phyloP scores from a whole-genome alignment of 2,797 vertebrate species.

The Gobio occitaniae region DNA sequence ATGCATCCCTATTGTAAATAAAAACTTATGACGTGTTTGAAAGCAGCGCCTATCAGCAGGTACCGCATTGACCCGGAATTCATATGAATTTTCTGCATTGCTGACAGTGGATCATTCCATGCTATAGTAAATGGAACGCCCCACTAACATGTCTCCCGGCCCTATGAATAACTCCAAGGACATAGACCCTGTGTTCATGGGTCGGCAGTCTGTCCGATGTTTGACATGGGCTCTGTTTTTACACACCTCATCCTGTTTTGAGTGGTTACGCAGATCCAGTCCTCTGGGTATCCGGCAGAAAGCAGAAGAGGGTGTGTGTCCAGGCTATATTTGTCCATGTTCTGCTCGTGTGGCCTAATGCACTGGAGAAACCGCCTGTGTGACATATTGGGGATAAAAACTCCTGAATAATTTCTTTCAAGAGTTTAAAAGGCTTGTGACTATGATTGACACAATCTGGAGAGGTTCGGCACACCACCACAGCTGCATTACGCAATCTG shows the following conservation, averaged over 20 bases:
- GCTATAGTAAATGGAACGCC: not conserved
- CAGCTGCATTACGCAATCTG: not conserved
- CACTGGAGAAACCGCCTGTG: not conserved
- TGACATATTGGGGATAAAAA: conserved; percentile 34
- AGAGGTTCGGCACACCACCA: not conserved
- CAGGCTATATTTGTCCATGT: conserved; percentile 22
- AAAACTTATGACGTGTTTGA: too few species aligned
- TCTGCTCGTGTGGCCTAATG: conserved; percentile 18
- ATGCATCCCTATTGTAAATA: too few species aligned
- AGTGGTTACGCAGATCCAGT: not conserved
- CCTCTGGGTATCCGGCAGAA: not conserved
- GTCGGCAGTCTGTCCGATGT: not conserved
- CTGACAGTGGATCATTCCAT: not conserved
- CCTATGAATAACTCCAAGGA: not conserved
- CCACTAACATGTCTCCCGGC: not conserved
- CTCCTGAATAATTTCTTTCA: conserved; percentile 30
- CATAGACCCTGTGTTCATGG: not conserved
- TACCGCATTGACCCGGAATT: too few species aligned
- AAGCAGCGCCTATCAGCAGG: too few species aligned
- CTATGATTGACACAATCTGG: not conserved
- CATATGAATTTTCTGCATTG: not conserved
- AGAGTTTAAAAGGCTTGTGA: not conserved
- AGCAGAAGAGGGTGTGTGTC: conserved; percentile 31
- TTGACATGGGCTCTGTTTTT: not conserved
- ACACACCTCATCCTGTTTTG: conserved; percentile 18